A percentile compares a stretch with the other conserved stretches of the same genome.
These are phyloP conservation scores for Andrena flavipes DNA, from an alignment of 2,888 invertebrate species.

Conservation along the genomic window DNA sequence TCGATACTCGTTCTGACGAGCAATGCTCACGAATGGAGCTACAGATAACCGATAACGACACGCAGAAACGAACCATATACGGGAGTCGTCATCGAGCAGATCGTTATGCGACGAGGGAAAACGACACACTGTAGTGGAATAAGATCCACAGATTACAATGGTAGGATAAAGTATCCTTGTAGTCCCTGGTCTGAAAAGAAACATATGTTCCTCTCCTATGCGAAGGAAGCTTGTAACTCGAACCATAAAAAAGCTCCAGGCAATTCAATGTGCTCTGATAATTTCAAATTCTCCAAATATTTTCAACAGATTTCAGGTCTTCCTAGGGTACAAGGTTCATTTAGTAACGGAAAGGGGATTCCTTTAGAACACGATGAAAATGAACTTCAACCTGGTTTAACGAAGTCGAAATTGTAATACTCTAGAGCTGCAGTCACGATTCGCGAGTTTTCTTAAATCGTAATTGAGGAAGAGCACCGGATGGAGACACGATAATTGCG, in stretches of 20 bases:
- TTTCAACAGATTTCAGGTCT: no score
- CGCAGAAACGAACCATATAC: conserved; percentile 5
- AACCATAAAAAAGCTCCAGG: no score
- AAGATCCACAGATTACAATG: conserved; percentile 30
- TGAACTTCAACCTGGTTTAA: no score
- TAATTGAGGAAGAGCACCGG: conserved; percentile 5
- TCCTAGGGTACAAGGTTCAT: no score
- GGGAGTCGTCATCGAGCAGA: conserved; percentile 49
- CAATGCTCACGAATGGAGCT: conserved; percentile 49
- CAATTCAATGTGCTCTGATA: no score
- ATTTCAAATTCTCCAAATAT: no score
- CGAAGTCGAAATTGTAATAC: no score
- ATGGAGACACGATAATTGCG: conserved; percentile 41
- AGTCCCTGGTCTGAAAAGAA: conserved; percentile 45
- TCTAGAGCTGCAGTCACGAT: conserved; percentile 1
- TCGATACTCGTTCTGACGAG: conserved; percentile 32
- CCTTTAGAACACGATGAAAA: no score
- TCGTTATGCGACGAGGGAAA: conserved; percentile 34
- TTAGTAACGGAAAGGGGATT: no score
- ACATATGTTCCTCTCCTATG: conserved; percentile 39
- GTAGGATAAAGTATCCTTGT: conserved; percentile 52
- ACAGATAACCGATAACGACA: conserved; percentile 68
- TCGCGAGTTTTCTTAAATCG: conserved; percentile 31
- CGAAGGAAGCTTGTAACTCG: neutral
- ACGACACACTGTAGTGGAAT: conserved; percentile 46